Evolutionary conservation across 2,888 invertebrate species (phyloP).

Genomic region (Nematopogon swammerdamellus): DNA sequence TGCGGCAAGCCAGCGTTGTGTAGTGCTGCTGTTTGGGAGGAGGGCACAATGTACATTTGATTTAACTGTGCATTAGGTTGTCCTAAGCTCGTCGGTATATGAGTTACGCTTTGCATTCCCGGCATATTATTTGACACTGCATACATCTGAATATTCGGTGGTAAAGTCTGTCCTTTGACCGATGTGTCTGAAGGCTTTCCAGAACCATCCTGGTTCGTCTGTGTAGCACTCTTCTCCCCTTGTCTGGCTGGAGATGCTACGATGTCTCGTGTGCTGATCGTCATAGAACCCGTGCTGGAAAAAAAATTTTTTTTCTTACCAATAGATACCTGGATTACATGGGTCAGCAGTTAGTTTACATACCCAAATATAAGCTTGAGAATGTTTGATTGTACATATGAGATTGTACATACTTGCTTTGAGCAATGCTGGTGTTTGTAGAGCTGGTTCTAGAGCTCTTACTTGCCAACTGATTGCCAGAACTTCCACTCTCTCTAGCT

Average conservation of each 20-base stretch:
- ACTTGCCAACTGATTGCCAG: no score
- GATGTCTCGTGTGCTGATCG: neutral
- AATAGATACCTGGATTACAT: no score
- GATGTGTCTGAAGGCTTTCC: neutral
- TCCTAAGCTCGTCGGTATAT: conserved; percentile 37
- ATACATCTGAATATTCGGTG: neutral
- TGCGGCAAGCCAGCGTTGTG: conserved; percentile 26
- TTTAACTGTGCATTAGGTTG: conserved; percentile 46
- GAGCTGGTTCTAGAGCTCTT: no score
- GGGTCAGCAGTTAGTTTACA: no score
- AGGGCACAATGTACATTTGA: conserved; percentile 48
- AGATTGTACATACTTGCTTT: neutral
- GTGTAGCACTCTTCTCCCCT: neutral
- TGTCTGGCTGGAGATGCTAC: neutral
- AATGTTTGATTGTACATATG: no score
- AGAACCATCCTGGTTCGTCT: neutral
- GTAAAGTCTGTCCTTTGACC: neutral
- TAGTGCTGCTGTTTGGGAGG: conserved; percentile 36
- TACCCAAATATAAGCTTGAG: no score
- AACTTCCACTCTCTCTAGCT: no score
- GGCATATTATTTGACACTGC: neutral
- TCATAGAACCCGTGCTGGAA: neutral
- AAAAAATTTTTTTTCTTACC: neutral
- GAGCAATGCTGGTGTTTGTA: neutral
- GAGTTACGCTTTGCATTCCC: conserved; percentile 24